A percentile compares a stretch with the other conserved stretches of the same genome.
These are phyloP conservation scores for Allacma fusca DNA, from an alignment of 2,888 invertebrate species.

Conservation along the genomic window DNA sequence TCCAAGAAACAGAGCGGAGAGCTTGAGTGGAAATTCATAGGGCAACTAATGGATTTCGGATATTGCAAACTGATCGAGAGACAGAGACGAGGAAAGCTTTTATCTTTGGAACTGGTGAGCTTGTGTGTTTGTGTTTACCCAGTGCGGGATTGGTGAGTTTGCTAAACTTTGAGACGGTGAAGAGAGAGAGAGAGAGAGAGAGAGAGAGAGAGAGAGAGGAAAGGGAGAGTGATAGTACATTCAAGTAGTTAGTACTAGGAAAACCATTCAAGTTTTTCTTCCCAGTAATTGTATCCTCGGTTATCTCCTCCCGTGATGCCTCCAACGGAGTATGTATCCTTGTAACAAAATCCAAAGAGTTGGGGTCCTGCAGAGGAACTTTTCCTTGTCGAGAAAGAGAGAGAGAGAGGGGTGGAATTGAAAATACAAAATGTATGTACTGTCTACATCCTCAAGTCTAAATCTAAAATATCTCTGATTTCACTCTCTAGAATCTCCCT, in stretches of 20 bases:
- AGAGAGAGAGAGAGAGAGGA: not conserved
- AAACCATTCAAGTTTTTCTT: conserved; percentile 15
- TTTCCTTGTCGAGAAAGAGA: not conserved
- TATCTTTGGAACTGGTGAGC: conserved; percentile 47
- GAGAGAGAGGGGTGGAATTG: conserved; percentile 13
- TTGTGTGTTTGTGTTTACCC: conserved; percentile 58
- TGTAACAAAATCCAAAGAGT: conserved; percentile 1
- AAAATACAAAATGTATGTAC: not conserved
- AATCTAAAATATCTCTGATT: conserved; percentile 9
- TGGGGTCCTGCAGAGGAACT: not conserved
- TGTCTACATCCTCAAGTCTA: not conserved
- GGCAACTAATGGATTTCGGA: conserved; percentile 60
- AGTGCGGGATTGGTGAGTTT: conserved; percentile 50
- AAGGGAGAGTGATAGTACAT: not conserved
- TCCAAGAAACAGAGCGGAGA: conserved; percentile 37
- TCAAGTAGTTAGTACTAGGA: not conserved
- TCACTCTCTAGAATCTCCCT: not conserved
- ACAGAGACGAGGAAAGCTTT: conserved; percentile 52
- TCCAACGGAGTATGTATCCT: not conserved
- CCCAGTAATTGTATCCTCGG: conserved; percentile 23
- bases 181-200: not conserved
- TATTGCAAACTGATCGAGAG: conserved; percentile 60
- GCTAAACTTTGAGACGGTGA: conserved; percentile 25
- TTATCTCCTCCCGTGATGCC: not conserved
- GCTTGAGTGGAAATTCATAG: conserved; percentile 58